Evolutionary conservation across 2,113 vertebrate species (phyloP), one percentile per base, ranked within the genome.

Genomic region (Cryptotis parvus): DNA sequence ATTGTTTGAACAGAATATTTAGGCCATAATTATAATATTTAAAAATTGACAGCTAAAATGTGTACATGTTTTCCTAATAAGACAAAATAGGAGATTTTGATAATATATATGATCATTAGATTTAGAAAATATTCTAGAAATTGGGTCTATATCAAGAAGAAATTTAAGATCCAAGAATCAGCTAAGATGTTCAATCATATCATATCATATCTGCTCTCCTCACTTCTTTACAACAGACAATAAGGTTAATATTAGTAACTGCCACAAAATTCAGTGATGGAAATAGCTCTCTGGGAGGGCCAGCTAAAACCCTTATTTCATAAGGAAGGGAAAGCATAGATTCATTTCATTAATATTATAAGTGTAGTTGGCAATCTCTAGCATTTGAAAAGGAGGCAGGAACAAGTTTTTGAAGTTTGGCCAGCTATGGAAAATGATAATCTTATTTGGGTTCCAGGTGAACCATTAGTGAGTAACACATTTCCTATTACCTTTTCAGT

Each of bases 31-130:
- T 74, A 94, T 92, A 86, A 96, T 3, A 82, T 82, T 88, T 65
- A 52, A 86, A n/a, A 95, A 84, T 77, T 85, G 89, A 95, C 49
- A 93, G 65, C 33, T 96, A 83, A 90, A 97, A 94, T 22, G 85
- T 24, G 89, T 89, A 45, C 75, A 22, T 91, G 12, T 70, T 95
- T 96, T 96, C 55, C 87, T 94, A 35, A 90, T 93, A 83, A 35
- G 7, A 7, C 85, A 55, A 77, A 84, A 89, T 73, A 14, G 63
- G 83, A 15, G 94, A 95, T 94, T 31, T 89, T 52, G 27, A 65
- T 84, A 94, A 15, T 26, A 26, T 92, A 75, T 86, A 87, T 74
- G 39, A 79, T 0, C 1, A 14, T 15, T 69, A 43, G 83, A 76
- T 52, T 26, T 84, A 9, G 39, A 29, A 93, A n/a, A 9, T 33